These are phyloP conservation scores for Dromiciops gliroides DNA, from an alignment of 2,113 vertebrate species.

Conservation along the genomic window DNA sequence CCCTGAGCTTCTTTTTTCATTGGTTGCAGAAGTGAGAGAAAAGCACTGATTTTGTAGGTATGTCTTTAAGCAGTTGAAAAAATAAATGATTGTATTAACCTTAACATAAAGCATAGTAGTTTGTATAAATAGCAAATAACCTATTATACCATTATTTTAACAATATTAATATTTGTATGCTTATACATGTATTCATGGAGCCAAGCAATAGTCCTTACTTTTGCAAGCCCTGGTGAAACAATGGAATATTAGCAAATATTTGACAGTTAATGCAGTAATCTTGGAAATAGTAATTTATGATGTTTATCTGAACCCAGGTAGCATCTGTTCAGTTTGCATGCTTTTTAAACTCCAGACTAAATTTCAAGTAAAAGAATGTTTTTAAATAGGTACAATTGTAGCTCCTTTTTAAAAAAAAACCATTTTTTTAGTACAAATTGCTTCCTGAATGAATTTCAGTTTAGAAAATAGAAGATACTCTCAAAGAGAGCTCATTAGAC, in stretches of 20 bases:
- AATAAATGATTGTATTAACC: conserved; percentile 64
- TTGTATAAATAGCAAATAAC: conserved; percentile 63
- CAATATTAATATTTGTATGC: conserved; percentile 67
- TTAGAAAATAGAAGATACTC: conserved; percentile 49
- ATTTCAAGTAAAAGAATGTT: conserved; percentile 71
- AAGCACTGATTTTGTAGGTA: conserved; percentile 52
- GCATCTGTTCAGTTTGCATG: conserved; percentile 74
- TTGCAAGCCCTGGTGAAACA: conserved; percentile 60
- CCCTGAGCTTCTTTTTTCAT: conserved; percentile 62
- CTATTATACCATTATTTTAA: conserved; percentile 70
- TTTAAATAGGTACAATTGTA: conserved; percentile 49
- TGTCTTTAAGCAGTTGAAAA: conserved; percentile 71
- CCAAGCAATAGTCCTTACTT: conserved; percentile 73
- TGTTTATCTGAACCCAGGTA: conserved; percentile 74
- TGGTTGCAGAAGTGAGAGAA: conserved; percentile 71
- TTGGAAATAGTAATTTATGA: conserved; percentile 58
- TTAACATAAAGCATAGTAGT: conserved; percentile 67
- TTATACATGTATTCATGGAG: conserved; percentile 71
- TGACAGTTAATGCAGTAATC: conserved; percentile 31
- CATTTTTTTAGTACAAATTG: conserved; percentile 60
- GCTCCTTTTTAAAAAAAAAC: conserved; percentile 22
- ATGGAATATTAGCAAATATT: conserved; percentile 21
- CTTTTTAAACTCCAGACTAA: conserved; percentile 75
- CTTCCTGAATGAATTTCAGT: conserved; percentile 58
- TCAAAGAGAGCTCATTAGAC: conserved; percentile 58